Conservation (phyloP, 2,888 invertebrate genomes). For the Kryphioiulus occultus region DNA sequence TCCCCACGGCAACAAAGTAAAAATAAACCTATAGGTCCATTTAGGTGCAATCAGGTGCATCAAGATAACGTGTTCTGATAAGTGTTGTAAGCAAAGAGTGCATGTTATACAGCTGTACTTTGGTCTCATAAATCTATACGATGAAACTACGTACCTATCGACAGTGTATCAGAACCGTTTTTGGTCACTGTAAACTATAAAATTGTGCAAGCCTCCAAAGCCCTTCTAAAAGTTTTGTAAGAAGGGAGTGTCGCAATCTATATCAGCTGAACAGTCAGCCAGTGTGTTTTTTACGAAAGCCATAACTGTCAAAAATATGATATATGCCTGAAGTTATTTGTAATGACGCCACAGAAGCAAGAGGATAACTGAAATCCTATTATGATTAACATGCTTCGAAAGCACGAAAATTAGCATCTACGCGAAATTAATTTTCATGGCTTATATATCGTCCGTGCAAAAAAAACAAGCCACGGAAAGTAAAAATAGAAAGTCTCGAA, state of each 20-base stretch:
- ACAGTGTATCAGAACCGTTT: neutral
- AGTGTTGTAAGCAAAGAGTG: neutral
- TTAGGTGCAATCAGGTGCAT: neutral
- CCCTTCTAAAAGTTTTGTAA: neutral
- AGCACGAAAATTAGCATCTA: conserved; percentile 2
- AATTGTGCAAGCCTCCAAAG: neutral
- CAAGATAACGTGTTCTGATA: neutral
- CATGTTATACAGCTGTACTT: too few relatives aligned
- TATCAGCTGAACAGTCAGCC: neutral
- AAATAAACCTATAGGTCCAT: neutral
- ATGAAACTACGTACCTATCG: too few relatives aligned
- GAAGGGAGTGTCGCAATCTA: neutral
- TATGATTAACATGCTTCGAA: conserved; percentile 15
- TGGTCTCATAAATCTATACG: neutral
- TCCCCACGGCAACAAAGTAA: neutral
- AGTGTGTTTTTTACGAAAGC: neutral
- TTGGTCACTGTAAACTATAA: neutral
- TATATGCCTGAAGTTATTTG: neutral
- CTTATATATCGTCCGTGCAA: neutral
- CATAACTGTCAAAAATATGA: conserved; percentile 15
- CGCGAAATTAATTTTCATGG: conserved; percentile 20
- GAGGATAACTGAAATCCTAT: conserved; percentile 24
- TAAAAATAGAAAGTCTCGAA: neutral
- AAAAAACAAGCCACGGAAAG: neutral
- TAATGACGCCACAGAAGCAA: neutral